Evolutionary conservation across 2,113 vertebrate genomes (phyloP), one percentile per base, ranked within the genome.

Genomic region (Albula goreensis): DNA sequence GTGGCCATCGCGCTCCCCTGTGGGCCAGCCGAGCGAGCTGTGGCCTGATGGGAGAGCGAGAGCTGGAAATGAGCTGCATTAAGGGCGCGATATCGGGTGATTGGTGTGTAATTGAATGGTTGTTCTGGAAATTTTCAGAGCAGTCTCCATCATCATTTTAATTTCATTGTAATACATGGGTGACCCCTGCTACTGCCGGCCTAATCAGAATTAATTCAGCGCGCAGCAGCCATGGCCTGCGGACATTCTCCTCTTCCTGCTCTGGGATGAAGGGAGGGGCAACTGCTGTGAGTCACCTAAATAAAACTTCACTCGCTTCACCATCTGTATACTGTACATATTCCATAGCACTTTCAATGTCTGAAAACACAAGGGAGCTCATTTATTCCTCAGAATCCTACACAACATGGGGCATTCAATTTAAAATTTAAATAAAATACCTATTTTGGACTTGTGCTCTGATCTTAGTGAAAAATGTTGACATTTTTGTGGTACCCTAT

Each of bases 31-130:
- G 12, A 50, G 48, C 78, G 12, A 41, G 52, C 81, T 1, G 31
- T 17, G 51, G 41, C 52, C 50, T 78, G 81, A 48, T 7, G 70
- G 41, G 79, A 80, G 51, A 80, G 87, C 60, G 74, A 41, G 79
- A 84, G n/a, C 85, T 53, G 48, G 57, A 56, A 79, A 78, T 57
- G 66, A 79, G n/a, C 15, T 51, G 66, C n/a, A 78, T 85, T 85
- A 85, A 19, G 63, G 74, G 25, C 49, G 52, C 51, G 78, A 80
- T 78, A 85, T 90, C 50, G 83, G 82, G 86, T 81, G 89, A 78
- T 83, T 90, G 88, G 85, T 88, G 66, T 86, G 81, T 91, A 85
- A 88, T 88, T 91, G 89, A 92, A 89, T 7, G 84, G 60, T 89
- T 86, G 83, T 89, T 83, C 85, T 88, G 79, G 70, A 85, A 79